Base-by-base conservation (phyloP, 2,888 invertebrate genomes). In the Drosophila histrio region DNA sequence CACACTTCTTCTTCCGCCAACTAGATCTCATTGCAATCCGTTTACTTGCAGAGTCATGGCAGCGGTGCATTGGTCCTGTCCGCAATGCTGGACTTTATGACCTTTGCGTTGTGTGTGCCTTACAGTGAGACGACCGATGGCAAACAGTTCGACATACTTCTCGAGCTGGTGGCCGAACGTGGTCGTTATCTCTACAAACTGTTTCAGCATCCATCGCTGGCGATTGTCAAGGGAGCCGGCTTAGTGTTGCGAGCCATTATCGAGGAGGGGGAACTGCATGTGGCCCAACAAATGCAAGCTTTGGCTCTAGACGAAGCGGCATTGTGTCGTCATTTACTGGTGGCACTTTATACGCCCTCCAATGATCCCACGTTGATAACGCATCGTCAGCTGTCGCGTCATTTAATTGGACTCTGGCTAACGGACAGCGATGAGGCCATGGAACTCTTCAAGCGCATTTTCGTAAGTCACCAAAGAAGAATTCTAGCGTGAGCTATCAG, bases 81-180 rank as follows among this genome's bases (percentile, higher is more conserved):
- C 26, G 97, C 98, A 73, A 98, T 99, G 98, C 93, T 99, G 90
- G 99, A 99, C 92, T 97, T 99, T 90, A 93, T 99, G 72, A 99
- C 99, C 34, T 99, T 99, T 93, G 96, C 98, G 3, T 93, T 99
- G 38, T 99, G 99, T 92, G 98, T 99, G 71, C 99, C 99, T 3
- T 99, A 99, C 92, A 98, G 98, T 89, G 99, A 99, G 92, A 99
- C 99, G 3, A 99, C 99, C 0, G 98, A 99, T 89, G 98, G 98
- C 50, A 97, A 97, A 89, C 97, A 97, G 90, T 98, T 98, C 92
- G 99, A 99, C 91, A 95, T 95, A 79, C 93, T 99, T 53, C 92
- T 99, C 21, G 97, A 98, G 92, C 95, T 99, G 95, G 98, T 99
- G 1, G 98, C 99, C 3, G 95, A 95, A 53, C 94, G 97, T 76